phyloP scores from a whole-genome alignment of 2,888 invertebrate genomes.

The Cataglyphis rosenhaueri region DNA sequence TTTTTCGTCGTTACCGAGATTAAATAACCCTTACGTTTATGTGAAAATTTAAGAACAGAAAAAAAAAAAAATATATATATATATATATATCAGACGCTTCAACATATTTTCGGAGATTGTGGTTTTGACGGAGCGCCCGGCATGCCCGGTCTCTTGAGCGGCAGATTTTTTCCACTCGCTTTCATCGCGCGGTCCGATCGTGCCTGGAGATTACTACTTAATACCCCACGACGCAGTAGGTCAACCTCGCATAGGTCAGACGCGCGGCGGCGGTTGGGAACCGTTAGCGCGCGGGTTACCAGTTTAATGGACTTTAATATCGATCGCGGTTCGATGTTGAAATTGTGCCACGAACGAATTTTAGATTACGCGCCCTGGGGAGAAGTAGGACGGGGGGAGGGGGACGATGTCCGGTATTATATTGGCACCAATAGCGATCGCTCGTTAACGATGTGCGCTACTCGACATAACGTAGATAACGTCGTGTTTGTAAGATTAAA shows the following conservation, averaged over 20 bases:
- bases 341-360: conserved; percentile 75
- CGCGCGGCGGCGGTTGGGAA: conserved; percentile 65
- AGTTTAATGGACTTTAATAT: conserved; percentile 76
- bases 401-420: conserved; percentile 58
- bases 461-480: conserved; percentile 51
- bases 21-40: not conserved
- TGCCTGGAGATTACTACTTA: conserved; percentile 81
- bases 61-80: not conserved
- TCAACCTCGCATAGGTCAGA: conserved; percentile 71
- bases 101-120: not conserved
- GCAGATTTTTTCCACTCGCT: conserved; percentile 66
- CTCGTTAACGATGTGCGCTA: conserved; percentile 69
- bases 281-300: conserved; percentile 75
- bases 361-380: conserved; percentile 65
- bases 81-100: not conserved
- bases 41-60: not conserved
- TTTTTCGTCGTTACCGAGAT: not conserved
- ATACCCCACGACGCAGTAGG: conserved; percentile 74
- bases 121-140: conserved; percentile 43
- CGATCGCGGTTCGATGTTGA: conserved; percentile 73
- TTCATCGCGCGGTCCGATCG: conserved; percentile 73
- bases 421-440: conserved; percentile 66
- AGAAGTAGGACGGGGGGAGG: not conserved
- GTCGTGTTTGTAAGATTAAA: conserved; percentile 55
- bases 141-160: conserved; percentile 37